Percentiles rank a stretch among this genome's conserved stretches.
Evolutionary conservation across 2,113 vertebrate species (phyloP).

Genomic region (Uria lomvia): DNA sequence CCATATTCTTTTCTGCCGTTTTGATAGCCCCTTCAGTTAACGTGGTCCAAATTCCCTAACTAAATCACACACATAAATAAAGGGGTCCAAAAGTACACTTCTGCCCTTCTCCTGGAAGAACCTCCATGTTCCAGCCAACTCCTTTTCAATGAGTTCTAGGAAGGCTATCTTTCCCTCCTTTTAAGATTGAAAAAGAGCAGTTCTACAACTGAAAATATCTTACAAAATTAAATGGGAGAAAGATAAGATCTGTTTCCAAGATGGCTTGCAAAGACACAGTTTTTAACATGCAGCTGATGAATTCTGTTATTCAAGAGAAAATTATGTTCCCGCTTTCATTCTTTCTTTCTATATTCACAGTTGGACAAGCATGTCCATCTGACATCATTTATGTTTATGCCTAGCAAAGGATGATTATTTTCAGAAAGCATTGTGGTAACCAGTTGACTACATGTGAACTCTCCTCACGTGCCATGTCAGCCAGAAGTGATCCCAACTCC

Average conservation of each 20-base stretch:
- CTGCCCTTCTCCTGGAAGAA: background rate
- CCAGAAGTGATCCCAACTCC: background rate
- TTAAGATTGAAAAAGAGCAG: background rate
- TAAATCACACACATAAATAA: background rate
- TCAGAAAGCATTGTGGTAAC: background rate
- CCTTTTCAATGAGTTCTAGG: background rate
- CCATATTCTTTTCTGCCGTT: background rate
- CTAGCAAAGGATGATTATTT: background rate
- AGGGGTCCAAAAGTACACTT: background rate
- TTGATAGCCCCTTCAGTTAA: background rate
- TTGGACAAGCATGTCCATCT: background rate
- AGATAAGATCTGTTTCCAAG: background rate
- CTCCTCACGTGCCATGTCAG: background rate
- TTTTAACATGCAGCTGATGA: background rate
- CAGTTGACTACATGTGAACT: background rate
- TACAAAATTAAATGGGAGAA: background rate
- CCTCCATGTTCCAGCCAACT: background rate
- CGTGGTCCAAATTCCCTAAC: background rate
- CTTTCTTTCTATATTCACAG: background rate
- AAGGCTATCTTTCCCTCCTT: background rate
- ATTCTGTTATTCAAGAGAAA: background rate
- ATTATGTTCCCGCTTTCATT: background rate
- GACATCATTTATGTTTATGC: background rate
- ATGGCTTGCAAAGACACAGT: background rate
- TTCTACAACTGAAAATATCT: background rate